These are phyloP conservation scores for Saccopteryx leptura DNA, from an alignment of 2,113 vertebrate genomes.

Conservation along the genomic window DNA sequence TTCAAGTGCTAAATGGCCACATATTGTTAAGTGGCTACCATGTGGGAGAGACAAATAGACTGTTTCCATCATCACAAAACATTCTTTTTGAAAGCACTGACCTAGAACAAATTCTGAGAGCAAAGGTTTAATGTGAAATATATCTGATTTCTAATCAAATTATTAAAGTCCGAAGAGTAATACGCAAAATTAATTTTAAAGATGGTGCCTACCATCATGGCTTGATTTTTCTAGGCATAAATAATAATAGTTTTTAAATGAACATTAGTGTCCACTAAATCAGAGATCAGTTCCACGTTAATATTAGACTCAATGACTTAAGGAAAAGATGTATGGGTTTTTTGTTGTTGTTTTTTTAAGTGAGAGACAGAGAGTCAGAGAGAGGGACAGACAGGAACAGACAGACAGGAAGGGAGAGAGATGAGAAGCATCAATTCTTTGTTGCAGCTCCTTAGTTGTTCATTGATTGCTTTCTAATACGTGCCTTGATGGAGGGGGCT, in stretches of 20 bases:
- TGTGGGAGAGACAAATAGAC: not conserved
- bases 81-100: slow-evolving; percentile 16
- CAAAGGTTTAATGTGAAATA: not conserved
- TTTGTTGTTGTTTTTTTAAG: not conserved
- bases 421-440: no score
- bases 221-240: slow-evolving; percentile 46
- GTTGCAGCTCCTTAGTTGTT: no score
- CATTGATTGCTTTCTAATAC: no score
- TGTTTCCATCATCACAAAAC: not conserved
- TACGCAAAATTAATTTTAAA: slow-evolving; percentile 46
- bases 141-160: not conserved
- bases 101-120: not conserved
- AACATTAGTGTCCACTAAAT: not conserved
- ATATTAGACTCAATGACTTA: slow-evolving; percentile 45
- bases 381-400: no score
- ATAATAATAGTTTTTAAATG: slow-evolving; percentile 38
- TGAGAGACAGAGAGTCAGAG: no score
- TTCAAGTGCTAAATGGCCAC: slow-evolving; percentile 26
- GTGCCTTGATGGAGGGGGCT: no score
- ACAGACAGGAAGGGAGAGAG: no score
- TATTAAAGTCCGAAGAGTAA: not conserved
- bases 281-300: not conserved
- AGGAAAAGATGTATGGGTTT: not conserved
- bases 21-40: slow-evolving; percentile 2
- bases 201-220: not conserved